phyloP scores from a whole-genome alignment of 2,113 vertebrate genomes.

The Brienomyrus longianalis region DNA sequence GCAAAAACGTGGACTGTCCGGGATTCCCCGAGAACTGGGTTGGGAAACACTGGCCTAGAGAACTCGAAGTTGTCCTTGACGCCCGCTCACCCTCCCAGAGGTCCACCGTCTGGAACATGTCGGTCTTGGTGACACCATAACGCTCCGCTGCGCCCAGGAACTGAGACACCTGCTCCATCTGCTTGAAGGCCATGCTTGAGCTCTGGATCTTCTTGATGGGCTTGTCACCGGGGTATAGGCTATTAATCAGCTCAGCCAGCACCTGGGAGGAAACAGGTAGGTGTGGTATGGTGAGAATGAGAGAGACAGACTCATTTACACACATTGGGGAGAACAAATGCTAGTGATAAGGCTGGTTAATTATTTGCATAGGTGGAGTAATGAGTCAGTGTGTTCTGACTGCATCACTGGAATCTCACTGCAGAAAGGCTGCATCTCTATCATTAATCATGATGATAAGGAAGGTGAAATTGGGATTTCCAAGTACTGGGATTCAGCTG shows the following conservation, averaged over 20 bases:
- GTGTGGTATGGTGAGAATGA: neutral
- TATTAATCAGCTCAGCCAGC: constrained; percentile 82
- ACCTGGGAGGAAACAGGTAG: constrained; percentile 57
- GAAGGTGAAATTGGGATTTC: neutral
- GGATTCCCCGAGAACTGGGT: too few relatives aligned
- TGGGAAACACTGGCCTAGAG: too few relatives aligned
- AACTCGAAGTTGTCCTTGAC: neutral
- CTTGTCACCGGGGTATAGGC: constrained; percentile 69
- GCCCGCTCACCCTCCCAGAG: constrained; percentile 81
- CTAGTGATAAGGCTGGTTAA: neutral
- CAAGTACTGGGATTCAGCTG: neutral
- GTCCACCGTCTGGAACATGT: constrained; percentile 96
- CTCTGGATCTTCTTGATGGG: constrained; percentile 82
- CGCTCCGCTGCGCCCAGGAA: constrained; percentile 84
- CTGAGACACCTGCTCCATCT: constrained; percentile 97
- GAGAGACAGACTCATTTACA: neutral
- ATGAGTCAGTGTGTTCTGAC: neutral
- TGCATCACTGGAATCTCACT: neutral
- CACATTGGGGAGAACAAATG: neutral
- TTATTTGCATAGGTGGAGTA: neutral
- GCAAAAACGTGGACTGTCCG: too few relatives aligned
- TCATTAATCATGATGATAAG: neutral
- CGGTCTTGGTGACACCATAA: constrained; percentile 86
- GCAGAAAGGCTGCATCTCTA: neutral
- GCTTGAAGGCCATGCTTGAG: constrained; percentile 88